Conservation (phyloP, 2,888 invertebrate genomes). For the Orchesella flavescens region DNA sequence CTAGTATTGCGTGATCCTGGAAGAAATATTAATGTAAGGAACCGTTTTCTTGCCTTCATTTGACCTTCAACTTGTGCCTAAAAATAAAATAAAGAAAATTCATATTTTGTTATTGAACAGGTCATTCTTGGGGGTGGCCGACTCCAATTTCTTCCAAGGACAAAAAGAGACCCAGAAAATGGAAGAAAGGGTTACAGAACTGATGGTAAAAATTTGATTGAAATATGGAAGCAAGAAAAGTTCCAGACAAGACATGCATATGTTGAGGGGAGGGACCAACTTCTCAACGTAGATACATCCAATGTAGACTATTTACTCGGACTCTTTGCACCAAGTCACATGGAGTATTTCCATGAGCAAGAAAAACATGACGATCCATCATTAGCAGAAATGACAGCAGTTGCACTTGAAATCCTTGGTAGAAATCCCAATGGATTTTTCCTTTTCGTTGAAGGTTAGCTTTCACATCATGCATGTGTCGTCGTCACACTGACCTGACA, state of each 20-base stretch:
- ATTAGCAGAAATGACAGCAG: conserved; percentile 85
- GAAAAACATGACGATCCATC: conserved; percentile 78
- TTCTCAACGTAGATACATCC: conserved; percentile 76
- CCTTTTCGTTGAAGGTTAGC: conserved; percentile 82
- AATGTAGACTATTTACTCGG: conserved; percentile 82
- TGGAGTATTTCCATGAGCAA: conserved; percentile 60
- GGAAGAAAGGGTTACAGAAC: conserved; percentile 75
- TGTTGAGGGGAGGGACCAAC: conserved; percentile 77
- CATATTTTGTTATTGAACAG: conserved; percentile 73
- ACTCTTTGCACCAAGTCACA: conserved; percentile 58
- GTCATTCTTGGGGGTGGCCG: conserved; percentile 75
- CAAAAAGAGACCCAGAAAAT: conserved; percentile 70
- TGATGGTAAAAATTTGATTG: conserved; percentile 81
- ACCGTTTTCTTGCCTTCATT: not conserved
- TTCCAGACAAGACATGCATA: conserved; percentile 74
- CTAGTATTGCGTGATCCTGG: conserved; percentile 86
- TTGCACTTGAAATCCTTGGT: conserved; percentile 82
- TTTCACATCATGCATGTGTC: not conserved
- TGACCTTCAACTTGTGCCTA: not conserved
- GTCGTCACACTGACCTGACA: not conserved
- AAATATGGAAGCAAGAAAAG: conserved; percentile 78
- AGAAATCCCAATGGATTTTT: conserved; percentile 82
- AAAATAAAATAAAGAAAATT: not conserved
- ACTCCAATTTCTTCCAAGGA: conserved; percentile 58
- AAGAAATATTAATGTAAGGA: conserved; percentile 80